phyloP scores from a whole-genome alignment of 2,888 invertebrate genomes.

The Cantharis lateralis region DNA sequence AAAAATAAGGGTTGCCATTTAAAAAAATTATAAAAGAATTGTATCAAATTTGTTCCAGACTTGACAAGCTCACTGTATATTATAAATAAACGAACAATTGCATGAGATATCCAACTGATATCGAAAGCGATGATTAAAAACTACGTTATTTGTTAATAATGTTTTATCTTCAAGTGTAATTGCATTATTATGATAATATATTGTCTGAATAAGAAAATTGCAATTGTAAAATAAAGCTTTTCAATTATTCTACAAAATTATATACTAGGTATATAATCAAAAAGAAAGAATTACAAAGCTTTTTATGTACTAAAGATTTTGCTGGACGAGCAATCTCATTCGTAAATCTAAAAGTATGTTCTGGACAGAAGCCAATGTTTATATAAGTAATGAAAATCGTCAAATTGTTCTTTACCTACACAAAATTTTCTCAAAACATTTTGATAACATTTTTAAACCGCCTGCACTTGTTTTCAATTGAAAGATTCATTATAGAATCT shows the following conservation, averaged over 20 bases:
- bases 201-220: not conserved
- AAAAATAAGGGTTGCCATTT: too few species aligned
- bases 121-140: not conserved
- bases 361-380: not conserved
- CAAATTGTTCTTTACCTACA: not conserved
- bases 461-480: not conserved
- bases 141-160: not conserved
- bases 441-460: not conserved
- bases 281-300: not conserved
- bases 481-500: not conserved
- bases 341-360: not conserved
- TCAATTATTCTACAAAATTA: not conserved
- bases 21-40: too few species aligned
- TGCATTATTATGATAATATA: not conserved
- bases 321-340: not conserved
- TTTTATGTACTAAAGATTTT: not conserved
- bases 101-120: not conserved
- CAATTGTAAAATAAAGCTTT: not conserved
- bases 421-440: not conserved
- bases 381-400: not conserved
- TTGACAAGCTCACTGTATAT: too few species aligned
- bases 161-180: not conserved
- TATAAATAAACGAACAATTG: not conserved
- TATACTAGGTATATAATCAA: not conserved
- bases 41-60: too few species aligned